phyloP scores from a whole-genome alignment of 1,140 invertebrate genomes.

The Eriocheir sinensis region DNA sequence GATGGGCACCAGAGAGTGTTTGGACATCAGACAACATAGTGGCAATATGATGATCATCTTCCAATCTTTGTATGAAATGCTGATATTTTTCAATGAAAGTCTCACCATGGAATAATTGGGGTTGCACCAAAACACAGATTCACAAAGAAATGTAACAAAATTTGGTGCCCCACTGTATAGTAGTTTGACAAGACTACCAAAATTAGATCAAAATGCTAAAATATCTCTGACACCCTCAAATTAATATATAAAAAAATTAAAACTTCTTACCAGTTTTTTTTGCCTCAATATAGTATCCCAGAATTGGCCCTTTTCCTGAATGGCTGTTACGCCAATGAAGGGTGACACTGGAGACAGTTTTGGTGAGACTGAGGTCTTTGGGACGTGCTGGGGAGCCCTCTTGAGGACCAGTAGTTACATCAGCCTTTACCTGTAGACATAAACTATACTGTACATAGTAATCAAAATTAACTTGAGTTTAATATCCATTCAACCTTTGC shows the following conservation, averaged over 20 bases:
- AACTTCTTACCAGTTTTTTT: slow-evolving; percentile 89
- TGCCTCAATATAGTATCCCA: slow-evolving; percentile 96
- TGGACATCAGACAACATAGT: no score
- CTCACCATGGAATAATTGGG: no score
- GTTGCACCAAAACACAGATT: no score
- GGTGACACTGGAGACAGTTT: slow-evolving; percentile 92
- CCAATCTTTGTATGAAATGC: no score
- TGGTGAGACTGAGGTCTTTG: slow-evolving; percentile 87
- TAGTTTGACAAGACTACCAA: no score
- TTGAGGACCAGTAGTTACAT: slow-evolving; percentile 97
- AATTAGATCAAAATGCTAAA: background rate
- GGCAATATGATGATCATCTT: no score
- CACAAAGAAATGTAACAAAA: no score
- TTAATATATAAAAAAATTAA: background rate
- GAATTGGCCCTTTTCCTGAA: slow-evolving; percentile 91
- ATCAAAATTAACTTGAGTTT: background rate
- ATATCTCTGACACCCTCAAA: background rate
- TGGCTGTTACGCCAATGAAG: slow-evolving; percentile 94
- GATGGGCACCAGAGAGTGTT: no score
- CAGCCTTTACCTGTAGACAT: slow-evolving; percentile 82
- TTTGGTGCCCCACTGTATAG: no score
- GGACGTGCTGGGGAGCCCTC: slow-evolving; percentile 92
- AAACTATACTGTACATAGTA: background rate
- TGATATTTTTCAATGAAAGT: no score
- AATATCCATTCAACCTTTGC: no score